These are phyloP conservation scores for Drosophila sproati DNA, from an alignment of 1,140 invertebrate species.

Conservation along the genomic window DNA sequence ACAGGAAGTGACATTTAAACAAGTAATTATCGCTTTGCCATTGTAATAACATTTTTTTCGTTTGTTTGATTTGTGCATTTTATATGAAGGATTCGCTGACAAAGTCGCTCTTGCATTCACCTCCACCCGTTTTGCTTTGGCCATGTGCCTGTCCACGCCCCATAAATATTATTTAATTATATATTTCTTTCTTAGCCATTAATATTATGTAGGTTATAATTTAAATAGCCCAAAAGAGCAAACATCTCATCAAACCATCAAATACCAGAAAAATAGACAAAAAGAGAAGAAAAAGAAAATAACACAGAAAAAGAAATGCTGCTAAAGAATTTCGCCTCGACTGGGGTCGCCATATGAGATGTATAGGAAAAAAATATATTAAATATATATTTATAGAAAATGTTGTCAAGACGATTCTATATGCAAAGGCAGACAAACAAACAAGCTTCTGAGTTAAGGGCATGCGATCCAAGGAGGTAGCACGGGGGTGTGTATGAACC, in stretches of 20 bases:
- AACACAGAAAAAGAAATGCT: slow-evolving; percentile 48
- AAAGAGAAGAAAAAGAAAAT: not conserved
- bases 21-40: slow-evolving; percentile 29
- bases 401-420: slow-evolving; percentile 57
- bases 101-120: slow-evolving; percentile 15
- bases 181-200: slow-evolving; percentile 78
- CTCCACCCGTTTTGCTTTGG: slow-evolving; percentile 47
- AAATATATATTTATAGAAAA: slow-evolving; percentile 73
- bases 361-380: slow-evolving; percentile 46
- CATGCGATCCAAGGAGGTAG: slow-evolving; percentile 8
- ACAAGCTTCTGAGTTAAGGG: slow-evolving; percentile 46
- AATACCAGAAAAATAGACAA: slow-evolving; percentile 35
- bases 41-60: not conserved
- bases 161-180: slow-evolving; percentile 83
- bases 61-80: slow-evolving; percentile 26
- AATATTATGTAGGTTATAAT: slow-evolving; percentile 81
- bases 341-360: slow-evolving; percentile 68
- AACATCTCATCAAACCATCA: slow-evolving; percentile 64
- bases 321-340: slow-evolving; percentile 75
- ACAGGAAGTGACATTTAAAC: slow-evolving; percentile 18
- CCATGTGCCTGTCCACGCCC: slow-evolving; percentile 78
- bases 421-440: slow-evolving; percentile 40
- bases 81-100: slow-evolving; percentile 36
- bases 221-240: slow-evolving; percentile 65
- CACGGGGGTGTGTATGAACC: slow-evolving; percentile 3